These are phyloP conservation scores for Lamellibrachia luymesi DNA, from an alignment of 1,140 invertebrate species.

Conservation along the genomic window DNA sequence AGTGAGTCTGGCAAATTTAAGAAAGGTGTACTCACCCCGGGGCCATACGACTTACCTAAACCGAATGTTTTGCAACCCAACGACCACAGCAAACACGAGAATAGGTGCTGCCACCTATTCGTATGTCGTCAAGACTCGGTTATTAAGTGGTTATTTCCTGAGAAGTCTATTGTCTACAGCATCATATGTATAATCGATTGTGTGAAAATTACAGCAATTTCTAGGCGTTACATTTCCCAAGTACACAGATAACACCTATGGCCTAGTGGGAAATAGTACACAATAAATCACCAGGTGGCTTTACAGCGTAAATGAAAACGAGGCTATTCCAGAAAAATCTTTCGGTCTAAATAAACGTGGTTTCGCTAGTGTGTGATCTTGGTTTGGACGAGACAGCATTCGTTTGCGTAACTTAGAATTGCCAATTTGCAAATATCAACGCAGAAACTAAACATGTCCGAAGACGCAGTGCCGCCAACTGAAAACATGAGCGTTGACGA, in stretches of 20 bases:
- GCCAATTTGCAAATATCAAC: not conserved
- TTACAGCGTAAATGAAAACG: not conserved
- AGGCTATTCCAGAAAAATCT: conserved; percentile 4
- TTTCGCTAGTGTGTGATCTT: not conserved
- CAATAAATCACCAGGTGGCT: not conserved
- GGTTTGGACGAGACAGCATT: not conserved
- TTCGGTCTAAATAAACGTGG: not conserved
- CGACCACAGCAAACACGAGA: no score
- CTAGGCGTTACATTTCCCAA: no score
- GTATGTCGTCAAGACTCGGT: no score
- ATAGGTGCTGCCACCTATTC: no score
- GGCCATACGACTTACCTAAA: no score
- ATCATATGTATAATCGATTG: no score
- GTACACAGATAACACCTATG: not conserved
- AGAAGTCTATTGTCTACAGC: no score
- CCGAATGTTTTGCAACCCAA: no score
- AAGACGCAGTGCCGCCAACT: not conserved
- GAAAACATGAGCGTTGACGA: not conserved
- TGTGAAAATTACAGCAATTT: no score
- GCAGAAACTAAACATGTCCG: not conserved
- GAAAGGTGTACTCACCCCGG: no score
- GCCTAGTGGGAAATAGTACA: not conserved
- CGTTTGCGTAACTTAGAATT: not conserved
- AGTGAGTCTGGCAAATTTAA: no score
- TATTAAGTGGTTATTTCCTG: no score